Evolutionary conservation across 2,797 vertebrate species (phyloP).

Genomic region (Calcarius lapponicus): DNA sequence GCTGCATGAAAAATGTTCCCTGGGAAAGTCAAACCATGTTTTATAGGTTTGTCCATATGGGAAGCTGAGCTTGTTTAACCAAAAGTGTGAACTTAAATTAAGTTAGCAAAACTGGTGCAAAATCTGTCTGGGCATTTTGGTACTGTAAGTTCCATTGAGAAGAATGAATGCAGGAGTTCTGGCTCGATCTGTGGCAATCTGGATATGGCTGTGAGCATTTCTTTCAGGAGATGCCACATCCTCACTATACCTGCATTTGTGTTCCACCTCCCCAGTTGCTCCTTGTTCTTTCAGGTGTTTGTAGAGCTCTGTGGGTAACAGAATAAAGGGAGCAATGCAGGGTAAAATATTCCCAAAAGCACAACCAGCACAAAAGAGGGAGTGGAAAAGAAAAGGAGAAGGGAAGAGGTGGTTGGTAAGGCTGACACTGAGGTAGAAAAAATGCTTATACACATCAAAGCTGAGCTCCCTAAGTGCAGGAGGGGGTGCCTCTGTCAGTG

Average conservation of each 20-base stretch:
- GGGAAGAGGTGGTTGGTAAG: not conserved
- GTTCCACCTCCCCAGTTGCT: not conserved
- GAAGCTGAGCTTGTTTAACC: slow-evolving; percentile 29
- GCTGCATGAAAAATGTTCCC: slow-evolving; percentile 8
- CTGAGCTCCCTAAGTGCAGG: not conserved
- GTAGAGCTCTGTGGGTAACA: not conserved
- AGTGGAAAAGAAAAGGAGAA: not conserved
- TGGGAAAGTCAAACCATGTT: slow-evolving; percentile 11
- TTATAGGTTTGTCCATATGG: slow-evolving; percentile 51
- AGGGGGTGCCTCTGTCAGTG: not conserved
- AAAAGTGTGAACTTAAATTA: slow-evolving; percentile 53
- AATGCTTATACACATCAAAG: not conserved
- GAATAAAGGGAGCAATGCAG: not conserved
- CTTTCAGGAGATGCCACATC: not conserved
- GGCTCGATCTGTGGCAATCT: not conserved
- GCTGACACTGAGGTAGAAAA: not conserved
- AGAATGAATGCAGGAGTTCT: not conserved
- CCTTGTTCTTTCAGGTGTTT: not conserved
- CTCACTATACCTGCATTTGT: not conserved
- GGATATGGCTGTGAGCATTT: not conserved
- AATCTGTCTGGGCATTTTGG: slow-evolving; percentile 17
- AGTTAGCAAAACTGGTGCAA: slow-evolving; percentile 22
- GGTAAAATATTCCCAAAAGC: not conserved
- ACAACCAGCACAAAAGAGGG: not conserved
- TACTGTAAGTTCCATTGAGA: not conserved